Conservation (phyloP, 2,113 vertebrate genomes). For the Pseudopipra pipra region DNA sequence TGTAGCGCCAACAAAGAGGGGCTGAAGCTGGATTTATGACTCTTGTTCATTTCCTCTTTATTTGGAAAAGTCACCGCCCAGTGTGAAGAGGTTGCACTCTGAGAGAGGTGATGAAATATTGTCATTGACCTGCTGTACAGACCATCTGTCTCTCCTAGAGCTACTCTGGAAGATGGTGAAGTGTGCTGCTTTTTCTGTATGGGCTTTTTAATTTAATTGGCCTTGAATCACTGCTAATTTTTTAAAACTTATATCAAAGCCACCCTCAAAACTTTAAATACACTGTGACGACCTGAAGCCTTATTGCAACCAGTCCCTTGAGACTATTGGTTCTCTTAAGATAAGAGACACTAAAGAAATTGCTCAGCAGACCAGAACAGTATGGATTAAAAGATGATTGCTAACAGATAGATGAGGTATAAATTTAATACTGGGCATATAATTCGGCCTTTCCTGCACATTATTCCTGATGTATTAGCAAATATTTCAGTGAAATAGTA, state of each 20-base stretch:
- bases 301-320: neutral
- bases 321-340: neutral
- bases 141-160: conserved; percentile 42
- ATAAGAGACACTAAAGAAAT: neutral
- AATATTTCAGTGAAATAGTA: neutral
- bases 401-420: neutral
- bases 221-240: neutral
- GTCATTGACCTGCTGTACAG: conserved; percentile 26
- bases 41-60: conserved; percentile 2
- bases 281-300: neutral
- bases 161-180: neutral
- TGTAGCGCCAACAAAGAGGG: neutral
- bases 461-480: neutral
- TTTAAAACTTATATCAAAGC: neutral
- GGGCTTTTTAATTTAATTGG: neutral
- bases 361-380: neutral
- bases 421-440: neutral
- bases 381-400: conserved; percentile 11
- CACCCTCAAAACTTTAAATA: neutral
- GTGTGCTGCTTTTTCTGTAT: neutral
- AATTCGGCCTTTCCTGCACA: neutral
- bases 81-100: conserved; percentile 8
- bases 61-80: conserved; percentile 7
- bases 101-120: conserved; percentile 41
- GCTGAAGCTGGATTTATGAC: neutral